Base-by-base conservation (phyloP, 2,888 invertebrate species). In the Anodontia alba region DNA sequence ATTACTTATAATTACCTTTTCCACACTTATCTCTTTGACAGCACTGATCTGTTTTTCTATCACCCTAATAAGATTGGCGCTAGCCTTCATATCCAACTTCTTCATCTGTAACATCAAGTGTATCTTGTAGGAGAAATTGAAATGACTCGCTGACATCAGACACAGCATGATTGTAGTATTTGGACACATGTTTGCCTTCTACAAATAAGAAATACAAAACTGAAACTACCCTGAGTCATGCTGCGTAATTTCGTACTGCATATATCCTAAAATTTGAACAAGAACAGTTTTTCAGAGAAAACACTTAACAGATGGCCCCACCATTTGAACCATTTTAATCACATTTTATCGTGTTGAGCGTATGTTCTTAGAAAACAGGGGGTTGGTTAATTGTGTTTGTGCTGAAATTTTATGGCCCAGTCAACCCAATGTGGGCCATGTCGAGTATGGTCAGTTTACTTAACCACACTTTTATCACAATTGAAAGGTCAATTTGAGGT, bases 161-260 rank as follows among this genome's bases (percentile, higher is more conserved):
- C 97, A 96, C 20, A 97, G 97, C 70, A 97, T 94, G 83, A 98
- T 97, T 94, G 96, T 96, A 73, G 96, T 95, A 93, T 98, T 98
- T 57, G 94, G 93, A 51, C 80, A 79, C 29, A 93, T 97, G 94
- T 90, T 97, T 96, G 95, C 83, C 95, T 96, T 87, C 90, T 92
- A 38, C 5, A n/a, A n/a, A n/a, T n/a, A n/a, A n/a, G n/a, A n/a
- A 87, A 51, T 12, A 12, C 15, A 51, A 20, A 51, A 20, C 7
- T 51, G 8, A 20, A 12, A 15, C 5, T 5, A 12, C 7, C 20
- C 5, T 51, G 10, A 7, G 15, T 5, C 20, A 12, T n/a, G 23
- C 5, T 8, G 51, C n/a, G 5, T 51, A n/a, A 51, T 20, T 10
- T 12, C 51, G 15, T n/a, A 8, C 12, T n/a, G 5, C 5, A 51